Conservation (phyloP, 2,888 invertebrate genomes). For the Hydroisotoma schaefferi region DNA sequence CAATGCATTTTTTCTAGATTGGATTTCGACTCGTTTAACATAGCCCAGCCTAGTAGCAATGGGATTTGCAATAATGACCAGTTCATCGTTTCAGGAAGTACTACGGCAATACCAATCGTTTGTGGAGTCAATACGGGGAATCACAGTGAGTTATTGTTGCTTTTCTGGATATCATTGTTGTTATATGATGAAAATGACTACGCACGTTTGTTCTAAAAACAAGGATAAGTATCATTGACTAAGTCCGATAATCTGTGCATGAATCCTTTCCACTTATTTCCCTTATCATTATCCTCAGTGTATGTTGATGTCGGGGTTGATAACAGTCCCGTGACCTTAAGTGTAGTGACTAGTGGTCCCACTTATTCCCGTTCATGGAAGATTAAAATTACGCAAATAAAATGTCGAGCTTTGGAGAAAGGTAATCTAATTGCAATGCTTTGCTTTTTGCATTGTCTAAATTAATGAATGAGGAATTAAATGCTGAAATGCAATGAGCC, state of each 20-base stretch:
- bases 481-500: background rate
- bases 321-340: conserved; percentile 74
- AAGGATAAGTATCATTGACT: too few species aligned
- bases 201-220: too few species aligned
- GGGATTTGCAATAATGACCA: conserved; percentile 80
- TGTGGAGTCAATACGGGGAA: conserved; percentile 73
- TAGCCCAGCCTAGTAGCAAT: conserved; percentile 69
- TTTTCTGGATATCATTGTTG: background rate
- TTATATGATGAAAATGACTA: background rate
- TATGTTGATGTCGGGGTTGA: conserved; percentile 77
- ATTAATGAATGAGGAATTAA: background rate
- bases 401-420: conserved; percentile 68
- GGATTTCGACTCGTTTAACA: conserved; percentile 73
- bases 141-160: conserved; percentile 63
- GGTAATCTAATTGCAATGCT: conserved; percentile 53
- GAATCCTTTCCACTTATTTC: too few species aligned
- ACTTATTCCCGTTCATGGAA: conserved; percentile 74
- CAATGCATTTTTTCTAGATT: conserved; percentile 58
- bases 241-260: too few species aligned
- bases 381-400: conserved; percentile 73
- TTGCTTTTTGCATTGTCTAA: background rate
- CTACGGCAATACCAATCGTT: conserved; percentile 68
- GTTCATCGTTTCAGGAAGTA: conserved; percentile 78
- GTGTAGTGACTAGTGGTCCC: conserved; percentile 74
- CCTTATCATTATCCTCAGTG: too few species aligned